Evolutionary conservation across 2,113 vertebrate genomes (phyloP).

Genomic region (Clarias magur): DNA sequence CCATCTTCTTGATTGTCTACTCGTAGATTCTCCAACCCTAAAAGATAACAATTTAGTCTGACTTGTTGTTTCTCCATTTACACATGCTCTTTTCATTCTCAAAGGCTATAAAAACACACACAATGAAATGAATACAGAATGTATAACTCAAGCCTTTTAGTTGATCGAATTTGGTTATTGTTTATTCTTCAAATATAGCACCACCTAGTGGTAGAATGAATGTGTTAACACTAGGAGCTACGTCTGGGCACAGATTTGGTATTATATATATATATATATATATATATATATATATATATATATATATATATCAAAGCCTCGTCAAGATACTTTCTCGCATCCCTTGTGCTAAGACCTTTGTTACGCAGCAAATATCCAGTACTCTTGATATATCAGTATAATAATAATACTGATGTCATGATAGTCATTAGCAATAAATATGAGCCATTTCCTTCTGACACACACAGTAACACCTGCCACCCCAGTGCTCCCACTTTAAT

Average conservation of each 20-base stretch:
- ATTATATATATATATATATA: too few species aligned
- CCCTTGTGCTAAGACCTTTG: background rate
- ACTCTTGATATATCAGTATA: background rate
- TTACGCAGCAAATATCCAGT: background rate
- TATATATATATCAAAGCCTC: background rate
- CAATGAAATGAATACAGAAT: background rate
- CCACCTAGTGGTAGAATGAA: background rate
- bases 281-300: too few species aligned
- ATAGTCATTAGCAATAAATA: too few species aligned
- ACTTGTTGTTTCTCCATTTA: background rate
- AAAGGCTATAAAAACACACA: background rate
- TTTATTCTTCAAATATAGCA: background rate
- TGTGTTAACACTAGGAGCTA: background rate
- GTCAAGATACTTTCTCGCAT: background rate
- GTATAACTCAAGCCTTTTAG: background rate
- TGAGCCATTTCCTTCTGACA: too few species aligned
- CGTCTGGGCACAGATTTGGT: background rate
- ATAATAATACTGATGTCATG: too few species aligned
- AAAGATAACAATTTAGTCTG: background rate
- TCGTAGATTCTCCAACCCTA: slow-evolving; percentile 44
- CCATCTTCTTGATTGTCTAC: background rate
- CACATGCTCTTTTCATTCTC: background rate
- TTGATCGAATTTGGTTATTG: background rate
- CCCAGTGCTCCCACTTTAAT: too few species aligned
- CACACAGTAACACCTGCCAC: too few species aligned